Conservation (phyloP, 2,797 vertebrate genomes). For the Characodon lateralis region DNA sequence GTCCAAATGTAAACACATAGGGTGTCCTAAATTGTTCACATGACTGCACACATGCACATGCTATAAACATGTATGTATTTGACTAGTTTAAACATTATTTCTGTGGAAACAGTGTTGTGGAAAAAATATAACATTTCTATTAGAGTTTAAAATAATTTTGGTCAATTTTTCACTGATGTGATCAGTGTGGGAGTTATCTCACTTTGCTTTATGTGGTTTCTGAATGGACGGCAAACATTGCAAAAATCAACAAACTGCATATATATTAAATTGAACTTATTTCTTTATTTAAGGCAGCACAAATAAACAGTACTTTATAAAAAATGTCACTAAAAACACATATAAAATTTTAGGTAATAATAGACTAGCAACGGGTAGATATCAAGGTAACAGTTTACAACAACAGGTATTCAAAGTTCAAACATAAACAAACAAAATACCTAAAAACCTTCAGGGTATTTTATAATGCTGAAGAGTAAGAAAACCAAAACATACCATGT, state of each 20-base stretch:
- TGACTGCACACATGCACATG: no score
- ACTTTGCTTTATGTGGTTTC: no score
- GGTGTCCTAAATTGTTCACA: no score
- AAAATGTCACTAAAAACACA: conserved; percentile 65
- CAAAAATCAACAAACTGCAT: neutral
- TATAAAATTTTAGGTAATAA: conserved; percentile 53
- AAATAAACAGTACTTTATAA: conserved; percentile 65
- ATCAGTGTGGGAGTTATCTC: no score
- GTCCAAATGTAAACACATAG: no score
- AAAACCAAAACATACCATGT: neutral
- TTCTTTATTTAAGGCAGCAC: conserved; percentile 61
- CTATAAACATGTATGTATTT: no score
- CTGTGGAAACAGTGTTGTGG: no score
- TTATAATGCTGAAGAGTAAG: neutral
- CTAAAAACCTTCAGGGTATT: conserved; percentile 13
- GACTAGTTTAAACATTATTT: no score
- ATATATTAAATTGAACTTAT: conserved; percentile 32
- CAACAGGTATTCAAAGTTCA: conserved; percentile 44
- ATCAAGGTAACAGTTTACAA: conserved; percentile 52
- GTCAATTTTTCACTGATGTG: no score
- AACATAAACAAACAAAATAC: conserved; percentile 44
- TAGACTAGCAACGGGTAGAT: conserved; percentile 40
- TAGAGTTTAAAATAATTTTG: no score
- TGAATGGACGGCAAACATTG: neutral
- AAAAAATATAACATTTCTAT: no score